phyloP scores from a whole-genome alignment of 2,888 invertebrate species.

The Andricus quercusramuli region DNA sequence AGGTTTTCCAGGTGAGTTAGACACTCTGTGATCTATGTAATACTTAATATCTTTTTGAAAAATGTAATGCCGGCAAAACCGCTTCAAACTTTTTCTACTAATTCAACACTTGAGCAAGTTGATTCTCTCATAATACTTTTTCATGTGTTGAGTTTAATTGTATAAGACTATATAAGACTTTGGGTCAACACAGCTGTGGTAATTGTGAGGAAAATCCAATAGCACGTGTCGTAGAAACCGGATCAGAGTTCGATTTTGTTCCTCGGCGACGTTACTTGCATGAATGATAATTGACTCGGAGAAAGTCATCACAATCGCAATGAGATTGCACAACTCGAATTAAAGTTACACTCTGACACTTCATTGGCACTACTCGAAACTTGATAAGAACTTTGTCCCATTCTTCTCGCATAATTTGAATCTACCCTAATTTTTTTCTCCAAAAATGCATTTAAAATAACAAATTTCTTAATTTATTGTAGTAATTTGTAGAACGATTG shows the following conservation, averaged over 20 bases:
- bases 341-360: background rate
- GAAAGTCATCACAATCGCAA: conserved; percentile 32
- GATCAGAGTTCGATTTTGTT: conserved; percentile 33
- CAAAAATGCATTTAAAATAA: no score
- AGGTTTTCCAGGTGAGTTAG: no score
- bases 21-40: no score
- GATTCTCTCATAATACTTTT: conserved; percentile 27
- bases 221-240: conserved; percentile 31
- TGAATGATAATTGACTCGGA: conserved; percentile 24
- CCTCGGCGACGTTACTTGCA: conserved; percentile 24
- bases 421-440: no score
- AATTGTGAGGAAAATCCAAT: conserved; percentile 22
- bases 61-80: no score
- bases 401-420: background rate
- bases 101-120: conserved; percentile 12
- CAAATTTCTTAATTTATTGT: background rate
- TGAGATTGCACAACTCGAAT: conserved; percentile 28
- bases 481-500: background rate
- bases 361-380: conserved; percentile 12
- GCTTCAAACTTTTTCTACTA: conserved; percentile 4
- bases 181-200: conserved; percentile 1
- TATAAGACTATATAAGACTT: conserved; percentile 1
- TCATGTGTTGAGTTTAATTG: background rate
- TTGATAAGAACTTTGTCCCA: conserved; percentile 10
- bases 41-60: no score